Evolutionary conservation across 2,888 invertebrate species (phyloP), one percentile per base, ranked within the genome.

Genomic region (Thecophora atra): DNA sequence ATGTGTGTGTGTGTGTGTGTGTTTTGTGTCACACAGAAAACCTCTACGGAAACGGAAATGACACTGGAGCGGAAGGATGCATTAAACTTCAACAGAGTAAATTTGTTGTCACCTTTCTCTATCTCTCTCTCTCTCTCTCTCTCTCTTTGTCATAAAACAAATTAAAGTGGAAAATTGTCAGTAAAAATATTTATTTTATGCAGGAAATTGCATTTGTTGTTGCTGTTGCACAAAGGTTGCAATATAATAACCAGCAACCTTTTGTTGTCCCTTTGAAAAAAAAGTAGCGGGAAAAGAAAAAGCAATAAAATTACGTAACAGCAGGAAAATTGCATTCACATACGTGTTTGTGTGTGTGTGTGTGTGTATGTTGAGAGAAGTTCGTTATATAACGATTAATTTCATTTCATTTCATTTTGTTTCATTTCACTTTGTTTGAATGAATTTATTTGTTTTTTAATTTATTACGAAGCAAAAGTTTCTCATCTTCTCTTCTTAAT

Each of bases 21-120:
- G 21, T 30, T 21, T 54, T 24, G 52, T 26, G 64, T 64, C 71
- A 66, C 66, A 66, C 13, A 56, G 69, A 58, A 69, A 69, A 37
- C 63, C 72, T 24, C 60, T 19, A 44, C 58, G 64, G 72, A 72
- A 72, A 64, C 68, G 72, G 72, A 72, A 72, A 69, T 72, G 72
- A 72, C 72, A 69, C 72, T 64, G 42, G 21, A 72, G 52, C 72
- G 72, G 72, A 72, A 72, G 66, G 67, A 51, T 52, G 70, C 62
- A 62, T 63, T 70, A 51, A 62, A 70, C 70, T 70, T 52, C 37
- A 47, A 47, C 51, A 21, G 68, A 52, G 30, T 52, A 28, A 66
- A 51, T 21, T 52, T 51, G 66, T 66, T 19, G 3, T 17, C 19
- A 26, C 8, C 24, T 28, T 28, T 26, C 1, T 58, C 19, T 58